Evolutionary conservation across 1,140 invertebrate genomes (phyloP).

Genomic region (Ceratoteleas bidentatus): DNA sequence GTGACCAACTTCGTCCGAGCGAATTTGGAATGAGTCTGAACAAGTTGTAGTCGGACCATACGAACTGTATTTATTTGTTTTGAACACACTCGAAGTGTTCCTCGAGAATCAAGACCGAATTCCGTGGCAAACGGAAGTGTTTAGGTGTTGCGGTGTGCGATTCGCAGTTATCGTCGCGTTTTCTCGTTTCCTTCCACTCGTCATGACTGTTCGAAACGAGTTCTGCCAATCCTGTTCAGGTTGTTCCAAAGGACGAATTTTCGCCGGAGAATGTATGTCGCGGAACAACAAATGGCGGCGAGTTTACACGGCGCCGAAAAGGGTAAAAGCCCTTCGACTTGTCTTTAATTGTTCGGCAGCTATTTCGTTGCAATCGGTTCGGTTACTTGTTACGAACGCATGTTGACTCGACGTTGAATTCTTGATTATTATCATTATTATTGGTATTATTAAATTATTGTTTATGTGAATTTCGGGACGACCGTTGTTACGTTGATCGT

Average conservation of each 20-base stretch:
- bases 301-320: constrained; percentile 22
- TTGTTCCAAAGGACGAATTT: background rate
- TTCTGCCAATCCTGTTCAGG: background rate
- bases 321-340: too few relatives aligned
- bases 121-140: too few relatives aligned
- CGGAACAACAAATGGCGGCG: constrained; percentile 5
- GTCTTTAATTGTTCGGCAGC: too few relatives aligned
- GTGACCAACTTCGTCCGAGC: too few relatives aligned
- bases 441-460: constrained; percentile 21
- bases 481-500: background rate
- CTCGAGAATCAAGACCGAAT: too few relatives aligned
- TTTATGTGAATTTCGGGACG: constrained; percentile 27
- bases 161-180: too few relatives aligned
- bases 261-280: background rate
- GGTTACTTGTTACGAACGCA: constrained; percentile 23
- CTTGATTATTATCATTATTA: background rate
- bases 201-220: constrained; percentile 11
- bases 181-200: too few relatives aligned
- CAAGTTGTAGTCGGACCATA: too few relatives aligned
- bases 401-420: constrained; percentile 38
- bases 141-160: too few relatives aligned
- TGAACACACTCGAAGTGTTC: too few relatives aligned
- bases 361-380: background rate
- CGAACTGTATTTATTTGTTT: too few relatives aligned
- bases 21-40: too few relatives aligned